phyloP scores from a whole-genome alignment of 2,888 invertebrate species.

The Epistrophe eligans region DNA sequence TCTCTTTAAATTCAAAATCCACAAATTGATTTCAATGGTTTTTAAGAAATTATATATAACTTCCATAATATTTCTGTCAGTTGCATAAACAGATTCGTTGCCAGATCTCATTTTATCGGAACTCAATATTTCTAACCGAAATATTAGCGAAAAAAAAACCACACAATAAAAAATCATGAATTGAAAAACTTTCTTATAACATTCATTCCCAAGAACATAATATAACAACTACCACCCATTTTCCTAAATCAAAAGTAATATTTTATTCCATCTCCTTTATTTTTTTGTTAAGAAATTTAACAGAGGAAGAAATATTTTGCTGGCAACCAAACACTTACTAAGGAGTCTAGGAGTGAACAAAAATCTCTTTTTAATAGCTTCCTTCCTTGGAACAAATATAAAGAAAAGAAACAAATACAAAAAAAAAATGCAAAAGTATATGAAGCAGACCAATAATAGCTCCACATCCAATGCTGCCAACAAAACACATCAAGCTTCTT shows the following conservation, averaged over 20 bases:
- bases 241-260: slow-evolving; percentile 29
- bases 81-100: slow-evolving; percentile 45
- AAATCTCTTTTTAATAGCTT: slow-evolving; percentile 72
- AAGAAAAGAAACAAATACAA: slow-evolving; percentile 3
- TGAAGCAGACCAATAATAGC: slow-evolving; percentile 55
- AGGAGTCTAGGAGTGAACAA: slow-evolving; percentile 42
- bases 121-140: not conserved
- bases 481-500: slow-evolving; percentile 12
- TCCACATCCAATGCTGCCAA: slow-evolving; percentile 21
- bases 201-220: slow-evolving; percentile 31
- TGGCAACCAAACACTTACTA: slow-evolving; percentile 70
- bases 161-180: slow-evolving; percentile 43
- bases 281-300: slow-evolving; percentile 1
- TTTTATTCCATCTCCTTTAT: slow-evolving; percentile 18
- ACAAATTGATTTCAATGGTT: slow-evolving; percentile 9
- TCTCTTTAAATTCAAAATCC: not conserved
- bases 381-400: slow-evolving; percentile 52
- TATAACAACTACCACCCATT: slow-evolving; percentile 16
- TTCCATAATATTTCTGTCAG: slow-evolving; percentile 38
- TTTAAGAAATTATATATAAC: not conserved
- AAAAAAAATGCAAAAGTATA: slow-evolving; percentile 53
- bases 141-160: not conserved
- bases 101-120: slow-evolving; percentile 38
- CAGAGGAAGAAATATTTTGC: slow-evolving; percentile 46
- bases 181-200: slow-evolving; percentile 69